Conservation (phyloP, 2,113 vertebrate genomes). For the Spea multiplicata region DNA sequence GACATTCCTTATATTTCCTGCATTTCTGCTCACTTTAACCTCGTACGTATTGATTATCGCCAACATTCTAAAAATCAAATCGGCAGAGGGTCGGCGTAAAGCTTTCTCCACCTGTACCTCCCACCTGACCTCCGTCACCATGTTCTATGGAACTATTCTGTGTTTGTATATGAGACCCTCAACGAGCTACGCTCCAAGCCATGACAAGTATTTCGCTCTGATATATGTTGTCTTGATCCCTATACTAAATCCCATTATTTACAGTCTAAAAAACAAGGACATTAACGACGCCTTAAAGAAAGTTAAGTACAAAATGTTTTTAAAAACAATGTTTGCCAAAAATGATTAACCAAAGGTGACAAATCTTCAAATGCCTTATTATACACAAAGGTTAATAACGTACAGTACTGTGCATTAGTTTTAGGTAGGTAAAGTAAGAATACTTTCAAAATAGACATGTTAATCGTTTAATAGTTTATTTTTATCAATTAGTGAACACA, state of each 20-base stretch:
- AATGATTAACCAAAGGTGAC: no score
- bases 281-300: conserved; percentile 3
- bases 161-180: conserved; percentile 36
- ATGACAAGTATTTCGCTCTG: conserved; percentile 47
- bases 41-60: conserved; percentile 15
- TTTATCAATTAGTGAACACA: no score
- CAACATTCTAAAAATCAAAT: conserved; percentile 1
- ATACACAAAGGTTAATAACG: no score
- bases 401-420: no score
- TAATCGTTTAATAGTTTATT: no score
- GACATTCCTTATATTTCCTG: background rate
- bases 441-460: no score
- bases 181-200: conserved; percentile 39
- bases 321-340: background rate
- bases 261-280: conserved; percentile 17
- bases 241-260: conserved; percentile 34
- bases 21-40: conserved; percentile 11
- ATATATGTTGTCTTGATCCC: conserved; percentile 50
- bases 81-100: conserved; percentile 2
- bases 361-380: no score
- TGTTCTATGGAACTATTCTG: conserved; percentile 46
- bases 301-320: background rate
- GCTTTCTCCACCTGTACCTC: conserved; percentile 19
- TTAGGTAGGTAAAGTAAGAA: no score
- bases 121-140: conserved; percentile 35